Base-by-base conservation (phyloP, 2,113 vertebrate genomes). In the Egretta garzetta region DNA sequence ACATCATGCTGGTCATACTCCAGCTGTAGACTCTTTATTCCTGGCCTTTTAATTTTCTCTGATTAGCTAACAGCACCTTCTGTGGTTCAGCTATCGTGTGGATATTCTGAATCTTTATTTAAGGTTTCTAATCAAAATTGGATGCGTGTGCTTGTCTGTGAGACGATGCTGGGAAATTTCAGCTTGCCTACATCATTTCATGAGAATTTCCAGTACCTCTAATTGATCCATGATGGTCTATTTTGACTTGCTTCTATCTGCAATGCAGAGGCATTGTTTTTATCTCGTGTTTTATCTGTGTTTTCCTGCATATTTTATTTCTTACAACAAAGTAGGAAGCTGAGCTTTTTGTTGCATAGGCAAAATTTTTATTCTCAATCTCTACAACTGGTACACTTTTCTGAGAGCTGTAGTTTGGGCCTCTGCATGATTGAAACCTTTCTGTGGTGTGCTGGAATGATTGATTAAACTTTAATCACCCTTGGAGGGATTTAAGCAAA, bases 21-120 rank as follows among this genome's bases (percentile, higher is more conserved):
- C 95, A 84, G 88, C 90, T 94, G 94, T 52, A 77, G 72, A 50
- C 60, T 95, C 63, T 95, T 92, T 89, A 93, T 92, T 94, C 56
- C 43, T 79, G 88, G 91, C 68, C 92, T 96, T 95, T 93, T 97
- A 96, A 90, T 96, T 96, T 93, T 95, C 94, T 88, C 8, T 91
- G 63, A 93, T 95, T 88, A 95, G 68, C 88, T 89, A 92, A 89
- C 88, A 95, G 94, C 91, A 95, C 76, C 80, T 95, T 95, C 88
- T 95, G 83, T 90, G 68, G 37, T 89, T 95, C 76, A 86, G 58
- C 91, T 93, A 86, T 90, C 9, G 16, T 88, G 62, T 74, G 81
- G 80, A 45, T 95, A 67, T 12, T 93, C 68, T 43, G 60, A 81
- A 66, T 90, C 84, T 94, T 91, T 94, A 86, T 41, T 92, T 97